Conservation (phyloP, 2,888 invertebrate genomes). For the Clusia tigrina region DNA sequence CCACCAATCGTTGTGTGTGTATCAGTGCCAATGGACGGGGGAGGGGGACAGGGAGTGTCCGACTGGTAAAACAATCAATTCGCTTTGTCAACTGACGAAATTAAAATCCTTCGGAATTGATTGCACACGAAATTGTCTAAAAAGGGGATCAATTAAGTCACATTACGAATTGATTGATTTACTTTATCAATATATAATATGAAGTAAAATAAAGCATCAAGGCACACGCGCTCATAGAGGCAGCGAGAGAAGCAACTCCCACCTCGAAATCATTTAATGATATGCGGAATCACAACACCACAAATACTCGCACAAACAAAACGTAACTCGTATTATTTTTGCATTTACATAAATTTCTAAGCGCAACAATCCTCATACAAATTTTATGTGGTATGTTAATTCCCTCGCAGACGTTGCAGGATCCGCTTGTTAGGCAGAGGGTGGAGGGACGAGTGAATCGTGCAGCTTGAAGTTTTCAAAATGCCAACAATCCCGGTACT, state of each 20-base stretch:
- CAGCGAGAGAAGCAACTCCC: constrained; percentile 7
- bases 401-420: not conserved
- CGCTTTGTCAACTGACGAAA: too few species aligned
- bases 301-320: constrained; percentile 4
- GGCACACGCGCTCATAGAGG: not conserved
- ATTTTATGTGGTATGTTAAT: not conserved
- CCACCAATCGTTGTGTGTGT: too few species aligned
- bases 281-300: constrained; percentile 29
- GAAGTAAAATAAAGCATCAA: too few species aligned
- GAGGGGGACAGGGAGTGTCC: too few species aligned
- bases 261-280: constrained; percentile 26
- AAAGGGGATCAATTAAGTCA: too few species aligned
- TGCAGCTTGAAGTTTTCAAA: not conserved
- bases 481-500: constrained; percentile 13
- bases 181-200: too few species aligned
- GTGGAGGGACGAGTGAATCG: not conserved
- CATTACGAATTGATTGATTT: too few species aligned
- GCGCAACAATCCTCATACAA: constrained; percentile 20
- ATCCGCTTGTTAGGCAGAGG: not conserved
- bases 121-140: too few species aligned
- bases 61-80: too few species aligned
- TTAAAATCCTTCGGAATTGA: too few species aligned
- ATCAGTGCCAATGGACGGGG: too few species aligned
- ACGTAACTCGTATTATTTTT: constrained; percentile 30
- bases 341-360: constrained; percentile 34